Percentiles rank a stretch among this genome's conserved stretches.
These are phyloP conservation scores for Leptobrachium leishanense DNA, from an alignment of 2,113 vertebrate genomes.

Conservation along the genomic window DNA sequence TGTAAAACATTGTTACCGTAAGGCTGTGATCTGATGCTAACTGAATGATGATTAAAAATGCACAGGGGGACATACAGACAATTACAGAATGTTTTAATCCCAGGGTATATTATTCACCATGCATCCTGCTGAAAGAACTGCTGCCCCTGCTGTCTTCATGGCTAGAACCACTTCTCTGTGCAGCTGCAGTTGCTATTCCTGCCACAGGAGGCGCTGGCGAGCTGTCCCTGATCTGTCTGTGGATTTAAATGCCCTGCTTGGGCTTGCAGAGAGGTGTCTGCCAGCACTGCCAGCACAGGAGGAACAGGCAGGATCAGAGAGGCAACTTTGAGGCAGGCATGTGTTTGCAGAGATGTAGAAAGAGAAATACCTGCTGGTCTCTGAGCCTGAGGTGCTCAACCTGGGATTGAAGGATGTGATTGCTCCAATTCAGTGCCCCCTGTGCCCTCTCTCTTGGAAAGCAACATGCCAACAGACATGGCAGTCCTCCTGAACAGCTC, in stretches of 20 bases:
- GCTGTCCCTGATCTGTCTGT: constrained; percentile 1
- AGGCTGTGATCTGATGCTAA: no score
- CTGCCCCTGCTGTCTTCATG: no score
- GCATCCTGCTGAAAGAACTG: no score
- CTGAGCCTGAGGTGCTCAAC: not conserved
- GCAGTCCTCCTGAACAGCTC: constrained; percentile 44
- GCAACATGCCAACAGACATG: not conserved
- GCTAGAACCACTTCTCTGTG: no score
- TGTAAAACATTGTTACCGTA: no score
- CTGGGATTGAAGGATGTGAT: not conserved
- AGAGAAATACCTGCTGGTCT: not conserved
- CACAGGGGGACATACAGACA: no score
- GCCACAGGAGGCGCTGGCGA: constrained; percentile 1
- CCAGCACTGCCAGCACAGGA: no score
- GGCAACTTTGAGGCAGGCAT: not conserved
- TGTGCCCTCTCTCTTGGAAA: not conserved
- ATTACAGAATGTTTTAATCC: no score
- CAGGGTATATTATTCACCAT: no score
- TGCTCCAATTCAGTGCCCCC: not conserved
- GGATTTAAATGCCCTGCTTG: not conserved
- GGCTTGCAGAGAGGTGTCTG: not conserved
- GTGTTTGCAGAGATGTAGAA: not conserved
- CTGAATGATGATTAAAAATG: no score
- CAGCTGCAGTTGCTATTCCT: not conserved
- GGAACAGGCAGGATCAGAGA: not conserved